Base-by-base conservation (phyloP, 2,113 vertebrate species). In the Lepus europaeus region DNA sequence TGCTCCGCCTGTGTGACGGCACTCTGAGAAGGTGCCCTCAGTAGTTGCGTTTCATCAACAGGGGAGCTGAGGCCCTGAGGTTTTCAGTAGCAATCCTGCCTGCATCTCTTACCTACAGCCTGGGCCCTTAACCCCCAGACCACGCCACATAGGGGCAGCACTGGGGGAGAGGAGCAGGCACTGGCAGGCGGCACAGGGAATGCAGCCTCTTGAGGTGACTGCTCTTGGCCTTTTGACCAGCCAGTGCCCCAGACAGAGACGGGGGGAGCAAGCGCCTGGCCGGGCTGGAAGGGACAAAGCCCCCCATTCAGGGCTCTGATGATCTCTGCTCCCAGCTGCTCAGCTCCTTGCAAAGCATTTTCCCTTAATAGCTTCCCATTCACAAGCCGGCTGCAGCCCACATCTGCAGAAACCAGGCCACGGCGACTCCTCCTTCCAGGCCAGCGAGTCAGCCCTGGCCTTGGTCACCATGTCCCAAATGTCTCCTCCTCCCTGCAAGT, bases 291-390 rank as follows among this genome's bases (percentile, higher is more conserved):
- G 79, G 83, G 82, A 97, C 95, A 97, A 97, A 97, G 90, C 59
- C 88, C 77, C 87, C 53, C 92, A 91, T 96, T 97, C 95, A 97
- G 69, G 31, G 22, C 74, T 80, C 53, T 66, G 36, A 96, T 3
- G 49, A 45, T 93, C 95, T 95, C 83, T 16, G 31, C 85, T 97
- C 93, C 97, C 95, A 96, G 95, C 96, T 97, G 97, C 96, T 97
- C 92, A 59, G 97, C 93, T 96, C 93, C 96, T 97, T 97, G 95
- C 95, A 95, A 97, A 97, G 97, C 96, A 96, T 97, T 97, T 97
- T 97, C 97, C 95, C 96, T 96, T 97, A 97, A 97, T 97, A 97
- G 97, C 95, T 74, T 97, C 76, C 95, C 95, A 93, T 97, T 96
- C 90, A 96, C 82, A 29, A 3, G 95, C 92, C 2, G 93, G 85